Conservation (phyloP, 1,140 invertebrate genomes). For the Asobara japonica region DNA sequence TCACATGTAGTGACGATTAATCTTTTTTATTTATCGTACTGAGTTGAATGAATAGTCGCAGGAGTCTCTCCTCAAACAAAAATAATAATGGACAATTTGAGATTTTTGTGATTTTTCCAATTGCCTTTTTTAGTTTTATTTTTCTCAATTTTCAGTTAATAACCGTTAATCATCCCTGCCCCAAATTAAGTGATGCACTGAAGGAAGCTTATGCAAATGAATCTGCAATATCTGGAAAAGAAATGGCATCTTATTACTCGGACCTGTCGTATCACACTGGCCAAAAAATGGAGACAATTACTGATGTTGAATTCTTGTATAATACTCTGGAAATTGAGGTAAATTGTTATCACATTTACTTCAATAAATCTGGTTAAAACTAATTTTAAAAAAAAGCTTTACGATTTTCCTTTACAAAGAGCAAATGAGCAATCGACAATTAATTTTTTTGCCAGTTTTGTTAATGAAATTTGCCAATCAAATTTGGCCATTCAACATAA, state of each 20-base stretch:
- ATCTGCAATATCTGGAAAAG: slow-evolving; percentile 28
- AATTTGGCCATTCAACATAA: no score
- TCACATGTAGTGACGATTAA: no score
- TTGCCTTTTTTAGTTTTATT: background rate
- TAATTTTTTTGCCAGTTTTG: no score
- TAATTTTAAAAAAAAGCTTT: no score
- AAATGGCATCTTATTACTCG: slow-evolving; percentile 66
- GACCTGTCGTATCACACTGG: slow-evolving; percentile 75
- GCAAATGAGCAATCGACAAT: no score
- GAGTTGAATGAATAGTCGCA: no score
- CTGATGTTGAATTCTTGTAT: slow-evolving; percentile 78
- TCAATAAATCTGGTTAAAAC: no score
- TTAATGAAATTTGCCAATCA: no score
- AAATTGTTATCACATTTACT: no score
- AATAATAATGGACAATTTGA: background rate
- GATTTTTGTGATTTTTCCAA: background rate
- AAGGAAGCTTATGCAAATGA: slow-evolving; percentile 65
- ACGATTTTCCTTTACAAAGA: no score
- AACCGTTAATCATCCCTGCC: slow-evolving; percentile 73
- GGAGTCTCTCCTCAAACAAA: background rate
- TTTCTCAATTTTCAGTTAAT: slow-evolving; percentile 64
- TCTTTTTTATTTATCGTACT: no score
- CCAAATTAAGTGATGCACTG: slow-evolving; percentile 70
- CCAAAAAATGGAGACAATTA: slow-evolving; percentile 71
- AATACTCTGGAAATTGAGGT: slow-evolving; percentile 79